Base-by-base conservation (phyloP, 2,888 invertebrate genomes). In the Chrysolina americana region DNA sequence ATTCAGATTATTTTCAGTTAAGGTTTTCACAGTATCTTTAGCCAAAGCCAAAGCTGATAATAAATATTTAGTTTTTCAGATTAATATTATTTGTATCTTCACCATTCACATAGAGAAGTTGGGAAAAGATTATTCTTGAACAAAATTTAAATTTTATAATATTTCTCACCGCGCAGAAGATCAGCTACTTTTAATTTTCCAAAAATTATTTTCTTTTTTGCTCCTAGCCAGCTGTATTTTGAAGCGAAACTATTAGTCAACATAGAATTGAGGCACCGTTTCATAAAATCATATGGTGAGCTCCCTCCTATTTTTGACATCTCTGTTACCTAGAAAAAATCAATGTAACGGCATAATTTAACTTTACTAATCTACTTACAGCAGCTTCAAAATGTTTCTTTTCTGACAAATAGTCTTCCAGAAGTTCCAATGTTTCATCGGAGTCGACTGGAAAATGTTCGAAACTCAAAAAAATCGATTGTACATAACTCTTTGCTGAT, bases 171-270 rank as follows among this genome's bases (percentile, higher is more conserved):
- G 1, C 41, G 64, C 44, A 64, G 36, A 19, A 64, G 64, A 17
- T 64, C 64, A 17, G 64, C 64, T 64, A 64, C n/a, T 23, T 65
- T 65, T 44, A 65, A 65, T 11, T 65, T n/a, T 15, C 65, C 65
- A 47, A 65, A 47, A 21, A 21, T 23, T 65, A 17, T 47, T 47
- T 65, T 64, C 36, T 65, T 65, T 17, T 65, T 65, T n/a, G 65
- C 65, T 21, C 65, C 65, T 19, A 47, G 47, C 65, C 65, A 65
- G 47, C 44, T 65, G 15, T 47, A 65, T 65, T 65, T 13, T 47
- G 65, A 65, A 23, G 65, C 65, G 17, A 65, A 47, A 41, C 47
- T 23, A 41, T 65, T 65, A 13, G 65, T 65, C 6, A 65, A 65
- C 17, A 65, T 65, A 47, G 47, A 65, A 47, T 21, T 21, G 19